Conservation (phyloP, 2,888 invertebrate genomes). For the Eupithecia vulgata region DNA sequence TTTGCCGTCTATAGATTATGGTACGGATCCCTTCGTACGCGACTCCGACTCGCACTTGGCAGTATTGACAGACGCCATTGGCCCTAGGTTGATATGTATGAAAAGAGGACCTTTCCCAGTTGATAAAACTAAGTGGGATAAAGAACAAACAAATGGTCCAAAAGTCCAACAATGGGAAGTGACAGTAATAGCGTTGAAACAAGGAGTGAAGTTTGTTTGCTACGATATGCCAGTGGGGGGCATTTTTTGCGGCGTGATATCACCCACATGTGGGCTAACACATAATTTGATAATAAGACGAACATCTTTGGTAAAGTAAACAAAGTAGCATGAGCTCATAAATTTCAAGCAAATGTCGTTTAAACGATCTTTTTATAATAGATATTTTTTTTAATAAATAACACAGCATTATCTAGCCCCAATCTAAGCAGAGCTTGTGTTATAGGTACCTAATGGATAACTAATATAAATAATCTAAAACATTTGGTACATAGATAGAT, state of each 20-base stretch:
- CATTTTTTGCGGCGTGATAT: constrained; percentile 60
- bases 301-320: constrained; percentile 43
- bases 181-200: background rate
- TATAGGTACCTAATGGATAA: too few relatives aligned
- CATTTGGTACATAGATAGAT: too few relatives aligned
- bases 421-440: too few relatives aligned
- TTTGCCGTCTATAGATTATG: too few relatives aligned
- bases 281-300: constrained; percentile 41
- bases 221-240: constrained; percentile 34
- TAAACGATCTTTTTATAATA: background rate
- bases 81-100: too few relatives aligned
- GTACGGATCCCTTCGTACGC: too few relatives aligned
- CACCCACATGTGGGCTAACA: constrained; percentile 57
- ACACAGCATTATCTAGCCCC: too few relatives aligned
- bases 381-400: too few relatives aligned
- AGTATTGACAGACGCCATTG: too few relatives aligned
- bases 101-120: background rate
- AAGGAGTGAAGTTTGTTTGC: constrained; percentile 11
- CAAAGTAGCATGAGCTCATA: constrained; percentile 27
- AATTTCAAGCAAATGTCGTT: background rate
- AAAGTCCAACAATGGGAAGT: background rate
- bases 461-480: too few relatives aligned
- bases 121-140: background rate
- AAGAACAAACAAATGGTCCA: background rate
- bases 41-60: too few relatives aligned